A percentile compares a stretch with the other conserved stretches of the same genome.
Evolutionary conservation across 64 coral and sea anemone genomes (phyloP).

Genomic region (Montipora sp.): DNA sequence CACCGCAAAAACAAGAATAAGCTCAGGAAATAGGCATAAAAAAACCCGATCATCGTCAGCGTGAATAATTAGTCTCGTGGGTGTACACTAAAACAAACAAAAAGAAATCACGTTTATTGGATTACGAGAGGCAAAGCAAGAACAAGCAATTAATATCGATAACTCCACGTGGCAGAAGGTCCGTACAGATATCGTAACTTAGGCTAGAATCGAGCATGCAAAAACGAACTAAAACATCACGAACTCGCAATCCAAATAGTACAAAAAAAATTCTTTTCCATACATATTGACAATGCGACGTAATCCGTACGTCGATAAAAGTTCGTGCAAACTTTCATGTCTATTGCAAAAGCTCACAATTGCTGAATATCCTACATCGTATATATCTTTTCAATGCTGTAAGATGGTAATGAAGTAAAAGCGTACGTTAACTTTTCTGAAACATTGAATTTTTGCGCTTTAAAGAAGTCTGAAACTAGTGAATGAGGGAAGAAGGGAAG

Average conservation of each 20-base stretch:
- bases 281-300: background rate
- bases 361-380: background rate
- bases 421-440: no score
- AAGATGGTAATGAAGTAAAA: no score
- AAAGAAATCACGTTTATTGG: background rate
- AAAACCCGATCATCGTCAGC: background rate
- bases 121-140: background rate
- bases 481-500: no score
- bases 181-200: background rate
- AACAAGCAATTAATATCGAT: background rate
- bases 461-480: no score
- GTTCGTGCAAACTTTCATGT: conserved; percentile 9
- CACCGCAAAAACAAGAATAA: background rate
- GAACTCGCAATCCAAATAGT: background rate
- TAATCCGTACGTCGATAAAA: background rate
- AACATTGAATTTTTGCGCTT: no score
- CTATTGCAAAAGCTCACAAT: background rate
- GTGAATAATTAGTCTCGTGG: background rate
- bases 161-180: background rate
- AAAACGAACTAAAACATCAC: background rate
- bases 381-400: no score
- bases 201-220: no score
- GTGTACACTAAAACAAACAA: background rate
- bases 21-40: background rate
- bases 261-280: background rate